Evolutionary conservation across 2,797 vertebrate genomes (phyloP).

Genomic region (Glossophaga mutica): DNA sequence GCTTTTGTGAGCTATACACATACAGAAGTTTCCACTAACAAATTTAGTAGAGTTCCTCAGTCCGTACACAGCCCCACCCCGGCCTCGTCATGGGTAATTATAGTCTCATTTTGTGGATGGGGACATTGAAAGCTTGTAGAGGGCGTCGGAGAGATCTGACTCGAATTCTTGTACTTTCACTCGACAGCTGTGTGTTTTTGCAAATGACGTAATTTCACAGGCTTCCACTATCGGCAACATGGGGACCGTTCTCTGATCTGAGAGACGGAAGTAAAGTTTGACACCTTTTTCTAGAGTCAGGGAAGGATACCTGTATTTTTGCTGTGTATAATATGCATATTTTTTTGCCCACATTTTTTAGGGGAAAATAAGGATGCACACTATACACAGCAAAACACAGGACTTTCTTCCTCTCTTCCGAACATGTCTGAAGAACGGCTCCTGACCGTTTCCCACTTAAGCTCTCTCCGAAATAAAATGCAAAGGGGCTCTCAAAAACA

Average conservation of each 20-base stretch:
- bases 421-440: background rate
- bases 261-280: background rate
- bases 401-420: background rate
- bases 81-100: fast-evolving
- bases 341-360: too few relatives aligned
- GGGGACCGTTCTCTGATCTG: background rate
- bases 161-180: background rate
- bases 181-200: background rate
- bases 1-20: background rate
- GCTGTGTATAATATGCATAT: too few relatives aligned
- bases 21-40: background rate
- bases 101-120: background rate
- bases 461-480: fast-evolving
- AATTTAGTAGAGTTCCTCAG: background rate
- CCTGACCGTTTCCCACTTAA: background rate
- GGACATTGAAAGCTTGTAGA: background rate
- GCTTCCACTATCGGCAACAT: fast-evolving
- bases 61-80: background rate
- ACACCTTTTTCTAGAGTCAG: background rate
- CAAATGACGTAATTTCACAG: background rate
- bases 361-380: too few relatives aligned
- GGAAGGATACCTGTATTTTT: too few relatives aligned
- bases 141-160: background rate
- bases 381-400: too few relatives aligned
- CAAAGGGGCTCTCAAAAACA: too few relatives aligned